Evolutionary conservation across 1,140 invertebrate genomes (phyloP).

Genomic region (Zelostemma sp.): DNA sequence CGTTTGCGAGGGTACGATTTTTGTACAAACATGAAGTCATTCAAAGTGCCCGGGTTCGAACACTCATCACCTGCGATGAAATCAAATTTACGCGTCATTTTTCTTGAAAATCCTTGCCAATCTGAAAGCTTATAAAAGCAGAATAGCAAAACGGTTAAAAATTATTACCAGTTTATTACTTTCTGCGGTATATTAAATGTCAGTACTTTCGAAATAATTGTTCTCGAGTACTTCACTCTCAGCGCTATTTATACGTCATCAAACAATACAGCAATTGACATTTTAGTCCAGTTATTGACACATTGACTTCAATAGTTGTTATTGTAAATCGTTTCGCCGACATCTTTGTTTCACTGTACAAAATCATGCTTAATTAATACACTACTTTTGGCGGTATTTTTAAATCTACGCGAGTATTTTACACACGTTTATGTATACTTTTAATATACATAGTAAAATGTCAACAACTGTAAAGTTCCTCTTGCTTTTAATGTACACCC

Average conservation of each 20-base stretch:
- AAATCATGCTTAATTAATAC: constrained; percentile 32
- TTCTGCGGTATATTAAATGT: not conserved
- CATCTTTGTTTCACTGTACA: constrained; percentile 20
- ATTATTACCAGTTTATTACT: constrained; percentile 1
- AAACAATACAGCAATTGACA: constrained; percentile 51
- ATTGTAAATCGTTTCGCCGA: constrained; percentile 1
- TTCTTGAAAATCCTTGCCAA: not conserved
- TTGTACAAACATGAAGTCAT: constrained; percentile 1
- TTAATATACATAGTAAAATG: constrained; percentile 39
- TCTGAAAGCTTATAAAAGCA: constrained; percentile 8
- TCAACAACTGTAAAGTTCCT: constrained; percentile 46
- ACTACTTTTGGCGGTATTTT: constrained; percentile 9
- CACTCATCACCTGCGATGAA: no score
- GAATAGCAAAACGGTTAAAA: constrained; percentile 10
- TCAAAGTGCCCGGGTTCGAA: not conserved
- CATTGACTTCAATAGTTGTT: constrained; percentile 17
- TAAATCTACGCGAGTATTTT: constrained; percentile 24
- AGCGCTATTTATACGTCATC: constrained; percentile 9
- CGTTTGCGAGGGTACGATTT: not conserved
- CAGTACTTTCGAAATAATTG: no score
- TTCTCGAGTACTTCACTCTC: no score
- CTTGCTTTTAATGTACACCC: constrained; percentile 23
- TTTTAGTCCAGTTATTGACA: constrained; percentile 38
- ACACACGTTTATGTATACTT: constrained; percentile 36
- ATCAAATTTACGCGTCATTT: no score